A percentile compares a stretch with the other conserved stretches of the same genome.
Evolutionary conservation across 2,888 invertebrate species (phyloP).

Genomic region (Copidosoma aretas): DNA sequence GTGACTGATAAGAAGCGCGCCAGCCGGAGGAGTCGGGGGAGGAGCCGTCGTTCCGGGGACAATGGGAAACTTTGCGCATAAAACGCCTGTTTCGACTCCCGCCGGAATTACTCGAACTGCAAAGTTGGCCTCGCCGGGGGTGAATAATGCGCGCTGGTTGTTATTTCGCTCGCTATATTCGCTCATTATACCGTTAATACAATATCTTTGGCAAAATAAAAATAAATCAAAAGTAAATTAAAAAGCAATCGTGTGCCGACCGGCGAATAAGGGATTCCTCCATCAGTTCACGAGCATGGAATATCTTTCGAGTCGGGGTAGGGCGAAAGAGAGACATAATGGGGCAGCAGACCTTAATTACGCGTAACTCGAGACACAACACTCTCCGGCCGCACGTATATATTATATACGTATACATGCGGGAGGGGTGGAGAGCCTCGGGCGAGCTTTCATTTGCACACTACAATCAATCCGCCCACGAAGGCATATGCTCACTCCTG

Average conservation of each 20-base stretch:
- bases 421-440: slow-evolving; percentile 7
- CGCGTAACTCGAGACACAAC: slow-evolving; percentile 25
- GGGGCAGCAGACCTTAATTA: slow-evolving; percentile 20
- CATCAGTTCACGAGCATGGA: too few species aligned
- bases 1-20: slow-evolving; percentile 36
- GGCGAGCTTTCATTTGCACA: slow-evolving; percentile 45
- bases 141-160: neutral
- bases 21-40: too few species aligned
- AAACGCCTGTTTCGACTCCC: slow-evolving; percentile 27
- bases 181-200: too few species aligned
- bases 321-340: slow-evolving; percentile 2
- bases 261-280: too few species aligned
- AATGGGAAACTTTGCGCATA: slow-evolving; percentile 36
- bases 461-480: slow-evolving; percentile 57
- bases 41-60: slow-evolving; percentile 9
- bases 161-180: too few species aligned
- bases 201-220: too few species aligned
- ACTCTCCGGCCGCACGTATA: slow-evolving; percentile 2
- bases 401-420: too few species aligned
- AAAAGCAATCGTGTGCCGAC: too few species aligned
- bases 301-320: too few species aligned
- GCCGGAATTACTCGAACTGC: neutral
- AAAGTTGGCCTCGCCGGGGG: neutral
- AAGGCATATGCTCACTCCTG: slow-evolving; percentile 58
- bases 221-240: too few species aligned